Base-by-base conservation (phyloP, 2,113 vertebrate species). In the human region DNA sequence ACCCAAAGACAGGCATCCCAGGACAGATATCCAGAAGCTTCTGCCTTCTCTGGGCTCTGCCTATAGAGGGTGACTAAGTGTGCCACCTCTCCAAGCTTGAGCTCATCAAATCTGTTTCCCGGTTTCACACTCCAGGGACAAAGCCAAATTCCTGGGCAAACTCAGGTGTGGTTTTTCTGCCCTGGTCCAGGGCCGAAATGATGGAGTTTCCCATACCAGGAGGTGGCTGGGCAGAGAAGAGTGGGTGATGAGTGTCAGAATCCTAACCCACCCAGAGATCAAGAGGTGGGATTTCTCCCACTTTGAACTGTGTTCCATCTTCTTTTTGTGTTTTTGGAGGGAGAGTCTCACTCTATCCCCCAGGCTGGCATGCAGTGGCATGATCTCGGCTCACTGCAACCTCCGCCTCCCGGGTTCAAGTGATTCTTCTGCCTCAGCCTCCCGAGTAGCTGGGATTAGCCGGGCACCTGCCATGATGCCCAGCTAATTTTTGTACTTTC, bases 121-220 rank as follows among this genome's bases (percentile, higher is more conserved):
- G 32, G 95, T 94, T 96, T 95, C 96, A 93, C 2, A 22, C 82
- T 95, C 61, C 52, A 38, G 18, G 48, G 80, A 88, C 75, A 72
- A 87, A 90, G 86, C 57, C 89, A 97, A 79, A 91, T 72, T 66
- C 75, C 94, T 82, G 68, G 94, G 94, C 76, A 92, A 73, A 50
- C 25, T 81, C 43, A 85, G 90, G 88, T 48, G 81, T 97, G 95
- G 32, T 78, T 72, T 61, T 94, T 25, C 93, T 72, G 40, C 13
- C 64, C 38, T 32, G 32, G 57, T 88, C 61, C 27, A 25, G 90
- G 64, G 59, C 32, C 38, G 94, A 55, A 90, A 48, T 73, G 55
- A 87, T 70, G 75, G 82, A 45, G 61, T 84, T 45, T 80, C 83
- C 87, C 38, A 45, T 40, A 25, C 35, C 8, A 4, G 38, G 83